A percentile compares a stretch with the other conserved stretches of the same genome.
phyloP scores from a whole-genome alignment of 2,113 vertebrate genomes.

The Cryptotis parvus region DNA sequence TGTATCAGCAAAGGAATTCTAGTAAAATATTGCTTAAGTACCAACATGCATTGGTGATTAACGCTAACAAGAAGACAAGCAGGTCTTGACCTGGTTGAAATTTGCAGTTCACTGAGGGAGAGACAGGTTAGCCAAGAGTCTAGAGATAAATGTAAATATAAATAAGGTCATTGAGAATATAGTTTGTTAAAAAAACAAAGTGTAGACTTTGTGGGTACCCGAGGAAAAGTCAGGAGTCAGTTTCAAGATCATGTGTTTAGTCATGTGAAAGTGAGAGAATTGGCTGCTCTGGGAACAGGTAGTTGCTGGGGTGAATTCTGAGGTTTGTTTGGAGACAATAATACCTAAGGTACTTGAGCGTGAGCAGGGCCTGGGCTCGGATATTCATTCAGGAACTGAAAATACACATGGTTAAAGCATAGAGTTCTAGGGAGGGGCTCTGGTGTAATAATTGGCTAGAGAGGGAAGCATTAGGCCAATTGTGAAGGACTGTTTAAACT shows the following conservation, averaged over 20 bases:
- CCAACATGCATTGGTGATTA: neutral
- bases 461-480: slow-evolving; percentile 4
- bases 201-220: neutral
- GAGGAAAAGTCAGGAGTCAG: neutral
- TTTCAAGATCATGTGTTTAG: neutral
- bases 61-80: neutral
- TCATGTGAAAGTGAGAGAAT: neutral
- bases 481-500: slow-evolving; percentile 19
- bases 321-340: neutral
- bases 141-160: neutral
- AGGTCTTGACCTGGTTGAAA: neutral
- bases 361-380: neutral
- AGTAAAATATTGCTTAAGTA: neutral
- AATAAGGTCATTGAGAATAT: neutral
- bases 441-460: slow-evolving; percentile 20
- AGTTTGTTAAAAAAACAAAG: neutral
- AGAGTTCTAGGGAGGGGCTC: neutral
- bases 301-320: neutral
- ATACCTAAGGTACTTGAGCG: neutral
- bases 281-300: neutral
- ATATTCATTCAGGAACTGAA: neutral
- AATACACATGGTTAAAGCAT: neutral
- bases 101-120: neutral
- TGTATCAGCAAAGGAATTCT: neutral
- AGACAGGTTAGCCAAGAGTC: neutral